Evolutionary conservation across 53 echinoderm and acorn worm species (phyloP).

Genomic region (Crossaster papposus): DNA sequence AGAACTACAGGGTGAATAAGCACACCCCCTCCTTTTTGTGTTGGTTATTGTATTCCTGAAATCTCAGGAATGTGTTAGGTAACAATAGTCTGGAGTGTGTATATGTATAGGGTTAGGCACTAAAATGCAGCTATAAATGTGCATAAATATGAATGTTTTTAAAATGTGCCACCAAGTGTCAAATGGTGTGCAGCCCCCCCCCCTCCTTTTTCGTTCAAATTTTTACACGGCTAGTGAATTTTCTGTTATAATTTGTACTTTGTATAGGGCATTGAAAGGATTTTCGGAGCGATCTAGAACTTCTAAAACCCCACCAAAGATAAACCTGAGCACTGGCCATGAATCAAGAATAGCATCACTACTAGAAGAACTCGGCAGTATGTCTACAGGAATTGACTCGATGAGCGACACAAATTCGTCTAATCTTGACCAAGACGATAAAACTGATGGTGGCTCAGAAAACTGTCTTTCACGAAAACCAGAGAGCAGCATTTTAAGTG

Average conservation of each 20-base stretch:
- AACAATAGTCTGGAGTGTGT: no score
- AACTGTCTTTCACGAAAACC: neutral
- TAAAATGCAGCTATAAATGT: no score
- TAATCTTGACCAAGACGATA: neutral
- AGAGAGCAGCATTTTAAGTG: neutral
- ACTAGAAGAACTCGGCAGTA: conserved; percentile 3
- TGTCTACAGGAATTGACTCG: neutral
- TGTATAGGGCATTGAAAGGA: conserved; percentile 44
- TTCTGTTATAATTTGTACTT: neutral
- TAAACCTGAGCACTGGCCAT: neutral
- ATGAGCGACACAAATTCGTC: neutral
- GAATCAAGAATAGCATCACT: neutral
- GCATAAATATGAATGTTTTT: no score
- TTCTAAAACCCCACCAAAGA: neutral
- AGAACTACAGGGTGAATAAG: no score
- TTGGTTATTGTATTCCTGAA: no score
- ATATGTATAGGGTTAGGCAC: no score
- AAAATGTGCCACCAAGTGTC: no score
- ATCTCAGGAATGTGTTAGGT: no score
- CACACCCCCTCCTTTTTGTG: no score
- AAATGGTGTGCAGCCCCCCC: no score
- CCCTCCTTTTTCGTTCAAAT: no score
- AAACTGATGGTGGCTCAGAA: neutral
- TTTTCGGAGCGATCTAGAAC: conserved; percentile 1
- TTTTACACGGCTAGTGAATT: neutral